Conservation (phyloP, 2,797 vertebrate genomes). For the Falco cherrug region DNA sequence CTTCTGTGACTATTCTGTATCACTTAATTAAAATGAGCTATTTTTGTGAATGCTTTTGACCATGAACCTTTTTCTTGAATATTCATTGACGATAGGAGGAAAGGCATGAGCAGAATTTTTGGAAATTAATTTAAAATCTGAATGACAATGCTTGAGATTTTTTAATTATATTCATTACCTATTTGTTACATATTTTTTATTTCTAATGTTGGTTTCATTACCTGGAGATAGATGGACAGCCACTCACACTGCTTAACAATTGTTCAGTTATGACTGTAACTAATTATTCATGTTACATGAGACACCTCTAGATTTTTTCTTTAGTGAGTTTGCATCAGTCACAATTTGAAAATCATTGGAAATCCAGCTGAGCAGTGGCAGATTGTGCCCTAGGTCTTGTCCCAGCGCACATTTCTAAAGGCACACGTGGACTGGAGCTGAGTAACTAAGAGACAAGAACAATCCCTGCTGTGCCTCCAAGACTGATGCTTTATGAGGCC, state of each 20-base stretch:
- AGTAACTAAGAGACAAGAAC: neutral
- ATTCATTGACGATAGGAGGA: neutral
- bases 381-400: neutral
- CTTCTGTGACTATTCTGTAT: neutral
- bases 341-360: neutral
- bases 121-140: constrained; percentile 1
- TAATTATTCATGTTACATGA: neutral
- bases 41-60: neutral
- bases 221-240: neutral
- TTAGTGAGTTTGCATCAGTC: neutral
- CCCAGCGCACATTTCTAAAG: neutral
- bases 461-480: neutral
- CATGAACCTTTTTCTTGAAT: constrained; percentile 20
- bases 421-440: neutral
- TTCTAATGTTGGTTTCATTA: neutral
- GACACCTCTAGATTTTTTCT: neutral
- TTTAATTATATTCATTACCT: neutral
- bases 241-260: rapidly evolving
- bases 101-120: neutral
- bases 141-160: neutral
- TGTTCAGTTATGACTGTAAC: neutral
- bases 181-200: neutral
- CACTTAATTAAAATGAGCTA: neutral
- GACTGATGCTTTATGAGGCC: neutral
- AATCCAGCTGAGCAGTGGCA: neutral